Base-by-base conservation (phyloP, 2,113 vertebrate genomes). In the Colossoma macropomum region DNA sequence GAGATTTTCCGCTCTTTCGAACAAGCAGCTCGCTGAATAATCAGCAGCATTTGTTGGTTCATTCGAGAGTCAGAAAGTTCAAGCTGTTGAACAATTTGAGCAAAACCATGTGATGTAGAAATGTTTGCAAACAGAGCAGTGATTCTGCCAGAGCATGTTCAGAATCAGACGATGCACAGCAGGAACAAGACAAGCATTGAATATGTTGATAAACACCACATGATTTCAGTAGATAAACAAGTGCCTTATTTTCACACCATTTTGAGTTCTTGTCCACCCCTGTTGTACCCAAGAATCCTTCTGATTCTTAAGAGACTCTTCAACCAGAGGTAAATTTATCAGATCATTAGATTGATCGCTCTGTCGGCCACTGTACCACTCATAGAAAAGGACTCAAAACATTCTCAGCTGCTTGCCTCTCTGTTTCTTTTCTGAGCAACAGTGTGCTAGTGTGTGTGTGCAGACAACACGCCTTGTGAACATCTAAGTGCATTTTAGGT, bases 271-370 rank as follows among this genome's bases (percentile, higher is more conserved):
- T 38, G 15, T 75, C 28, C 17, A 2, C 52, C 45, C 38, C 66
- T 34, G 12, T 63, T 16, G n/a, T 45, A 9, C 23, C 21, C 38
- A 75, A 13, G 69, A 76, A 69, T 82, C 50, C 4, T n/a, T 76
- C 38, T 38, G 63, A 30, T 76, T 70, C 34, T 70, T 60, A 70
- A 48, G 63, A 83, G 32, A 17, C 66, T 83, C 73, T 66, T 27
- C 38, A 45, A 62, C 34, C 32, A 62, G 32, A 71, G 75, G 81
- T 32, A 52, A 77, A 77, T 83, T 71, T 77, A 83, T 62, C 32
- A 83, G 74, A 77, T 83, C 50, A 71, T 83, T 71, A 83, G 65
- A 83, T 77, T 60, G 65, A 77, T 77, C 74, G 65, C 63, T 62
- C n/a, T 52, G 21, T 77, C 50, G 41, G 59, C 62, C 10, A 66